Evolutionary conservation across 2,888 invertebrate species (phyloP).

Genomic region (Sceliomorpha sp.): DNA sequence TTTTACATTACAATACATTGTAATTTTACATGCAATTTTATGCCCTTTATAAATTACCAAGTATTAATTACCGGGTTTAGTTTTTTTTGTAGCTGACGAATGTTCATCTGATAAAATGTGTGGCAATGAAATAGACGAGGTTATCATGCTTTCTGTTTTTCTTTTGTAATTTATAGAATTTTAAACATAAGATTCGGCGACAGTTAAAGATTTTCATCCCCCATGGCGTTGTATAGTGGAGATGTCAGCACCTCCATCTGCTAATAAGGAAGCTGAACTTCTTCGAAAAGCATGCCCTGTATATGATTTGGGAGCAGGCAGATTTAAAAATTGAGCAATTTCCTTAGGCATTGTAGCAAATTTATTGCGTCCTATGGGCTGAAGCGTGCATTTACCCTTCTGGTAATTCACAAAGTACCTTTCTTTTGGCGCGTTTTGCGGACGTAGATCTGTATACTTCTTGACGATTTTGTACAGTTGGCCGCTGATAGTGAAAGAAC

Average conservation of each 20-base stretch:
- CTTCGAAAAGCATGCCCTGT: conserved; percentile 50
- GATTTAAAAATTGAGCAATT: conserved; percentile 52
- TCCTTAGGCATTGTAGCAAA: conserved; percentile 53
- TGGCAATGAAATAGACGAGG: conserved; percentile 7
- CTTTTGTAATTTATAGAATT: conserved; percentile 22
- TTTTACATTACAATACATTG: neutral
- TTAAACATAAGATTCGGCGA: conserved; percentile 33
- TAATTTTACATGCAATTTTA: neutral
- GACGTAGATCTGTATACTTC: conserved; percentile 29
- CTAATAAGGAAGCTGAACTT: conserved; percentile 53
- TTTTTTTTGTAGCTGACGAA: conserved; percentile 7
- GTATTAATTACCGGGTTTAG: conserved; percentile 11
- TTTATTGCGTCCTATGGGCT: conserved; percentile 53
- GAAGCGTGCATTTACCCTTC: conserved; percentile 48
- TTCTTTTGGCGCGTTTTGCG: conserved; percentile 13
- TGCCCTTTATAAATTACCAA: neutral
- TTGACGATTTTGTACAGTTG: conserved; percentile 20
- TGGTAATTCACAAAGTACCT: conserved; percentile 52
- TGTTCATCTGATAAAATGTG: neutral
- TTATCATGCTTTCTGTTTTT: conserved; percentile 19
- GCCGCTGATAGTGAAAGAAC: conserved; percentile 28
- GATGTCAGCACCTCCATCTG: conserved; percentile 44
- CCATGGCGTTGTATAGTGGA: conserved; percentile 39
- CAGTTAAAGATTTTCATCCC: conserved; percentile 26
- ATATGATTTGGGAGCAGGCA: conserved; percentile 47